phyloP scores from a whole-genome alignment of 2,113 vertebrate genomes.

The Callorhinus ursinus region DNA sequence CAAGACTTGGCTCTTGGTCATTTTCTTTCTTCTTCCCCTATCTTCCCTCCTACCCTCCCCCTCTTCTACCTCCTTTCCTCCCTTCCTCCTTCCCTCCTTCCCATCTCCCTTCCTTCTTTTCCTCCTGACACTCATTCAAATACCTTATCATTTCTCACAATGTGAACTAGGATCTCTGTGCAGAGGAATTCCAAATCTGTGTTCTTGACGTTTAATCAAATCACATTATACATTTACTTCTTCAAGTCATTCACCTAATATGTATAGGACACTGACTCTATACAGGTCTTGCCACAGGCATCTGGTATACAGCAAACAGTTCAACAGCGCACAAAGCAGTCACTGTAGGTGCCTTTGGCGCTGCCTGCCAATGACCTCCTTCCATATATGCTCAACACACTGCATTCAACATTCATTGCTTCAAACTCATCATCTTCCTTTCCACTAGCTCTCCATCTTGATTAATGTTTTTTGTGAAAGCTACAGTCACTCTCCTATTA shows the following conservation, averaged over 20 bases:
- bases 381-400: background rate
- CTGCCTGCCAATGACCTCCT: background rate
- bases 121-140: background rate
- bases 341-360: background rate
- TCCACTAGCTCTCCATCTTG: background rate
- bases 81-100: too few relatives aligned
- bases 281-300: background rate
- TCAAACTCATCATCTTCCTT: background rate
- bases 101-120: background rate
- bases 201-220: background rate
- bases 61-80: too few relatives aligned
- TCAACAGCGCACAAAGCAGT: background rate
- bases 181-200: background rate
- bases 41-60: background rate
- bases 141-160: background rate
- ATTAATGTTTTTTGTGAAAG: background rate
- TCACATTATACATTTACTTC: background rate
- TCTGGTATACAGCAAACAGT: background rate
- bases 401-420: background rate
- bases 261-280: background rate
- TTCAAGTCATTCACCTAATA: background rate
- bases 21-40: background rate
- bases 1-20: background rate
- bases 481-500: background rate
- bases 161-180: background rate